These are phyloP conservation scores for Psix sp. DNA, from an alignment of 1,140 invertebrate species.

Conservation along the genomic window DNA sequence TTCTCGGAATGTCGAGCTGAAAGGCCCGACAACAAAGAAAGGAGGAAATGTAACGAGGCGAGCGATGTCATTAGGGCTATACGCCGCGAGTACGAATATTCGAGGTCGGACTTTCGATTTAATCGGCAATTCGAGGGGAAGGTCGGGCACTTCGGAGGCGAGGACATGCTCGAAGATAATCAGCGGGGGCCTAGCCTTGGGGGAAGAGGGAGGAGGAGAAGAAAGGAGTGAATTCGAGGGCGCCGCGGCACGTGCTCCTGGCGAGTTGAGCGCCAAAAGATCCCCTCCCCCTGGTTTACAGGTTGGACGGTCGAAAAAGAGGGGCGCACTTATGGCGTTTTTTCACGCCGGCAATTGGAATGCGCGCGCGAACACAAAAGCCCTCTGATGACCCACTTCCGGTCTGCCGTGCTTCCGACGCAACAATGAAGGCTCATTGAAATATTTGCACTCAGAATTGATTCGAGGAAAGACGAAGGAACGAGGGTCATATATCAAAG, in stretches of 20 bases:
- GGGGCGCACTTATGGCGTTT: conserved; percentile 18
- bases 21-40: conserved; percentile 39
- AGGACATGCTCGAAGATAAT: conserved; percentile 53
- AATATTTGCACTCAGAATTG: conserved; percentile 43
- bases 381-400: conserved; percentile 54
- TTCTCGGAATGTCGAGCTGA: conserved; percentile 4
- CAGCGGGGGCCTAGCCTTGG: conserved; percentile 44
- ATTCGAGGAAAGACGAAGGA: conserved; percentile 30
- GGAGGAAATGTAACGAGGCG: conserved; percentile 41
- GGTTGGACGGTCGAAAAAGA: conserved; percentile 26
- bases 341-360: conserved; percentile 27
- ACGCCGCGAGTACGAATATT: too few relatives aligned
- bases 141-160: conserved; percentile 49
- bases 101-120: conserved; percentile 54
- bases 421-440: conserved; percentile 41
- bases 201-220: too few relatives aligned
- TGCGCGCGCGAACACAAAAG: conserved; percentile 31
- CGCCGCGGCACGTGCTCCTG: conserved; percentile 52
- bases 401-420: conserved; percentile 44
- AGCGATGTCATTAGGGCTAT: conserved; percentile 37
- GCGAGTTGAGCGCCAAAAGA: conserved; percentile 33
- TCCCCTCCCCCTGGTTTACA: conserved; percentile 2
- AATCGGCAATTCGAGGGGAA: conserved; percentile 52
- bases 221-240: conserved; percentile 36
- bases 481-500: too few relatives aligned